A percentile compares a stretch with the other conserved stretches of the same genome.
Conservation (phyloP, 2,888 invertebrate species). For the Temnothorax unifasciatus region DNA sequence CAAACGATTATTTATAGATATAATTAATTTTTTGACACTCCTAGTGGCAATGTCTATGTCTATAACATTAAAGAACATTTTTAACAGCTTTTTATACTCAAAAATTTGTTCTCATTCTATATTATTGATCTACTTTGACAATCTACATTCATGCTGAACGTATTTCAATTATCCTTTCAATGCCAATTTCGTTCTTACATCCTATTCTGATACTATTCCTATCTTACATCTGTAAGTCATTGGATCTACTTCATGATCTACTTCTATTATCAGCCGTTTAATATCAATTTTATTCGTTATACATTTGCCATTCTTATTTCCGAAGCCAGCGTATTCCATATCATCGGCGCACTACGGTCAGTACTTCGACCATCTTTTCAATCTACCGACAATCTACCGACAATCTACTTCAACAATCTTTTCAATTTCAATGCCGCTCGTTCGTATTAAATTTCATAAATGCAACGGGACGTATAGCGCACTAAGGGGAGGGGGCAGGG, state of each 20-base stretch:
- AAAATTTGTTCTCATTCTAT: background rate
- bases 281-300: slow-evolving; percentile 25
- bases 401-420: slow-evolving; percentile 44
- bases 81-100: background rate
- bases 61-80: background rate
- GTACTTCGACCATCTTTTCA: slow-evolving; percentile 24
- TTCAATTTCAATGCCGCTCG: slow-evolving; percentile 45
- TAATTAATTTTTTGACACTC: background rate
- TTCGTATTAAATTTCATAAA: slow-evolving; percentile 57
- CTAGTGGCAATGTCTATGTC: background rate
- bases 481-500: no score
- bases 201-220: background rate
- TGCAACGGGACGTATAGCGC: slow-evolving; percentile 28
- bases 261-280: slow-evolving; percentile 6
- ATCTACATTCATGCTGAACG: background rate
- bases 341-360: slow-evolving; percentile 12
- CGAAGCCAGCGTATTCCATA: background rate
- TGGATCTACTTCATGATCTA: slow-evolving; percentile 12
- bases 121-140: background rate
- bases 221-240: background rate
- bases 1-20: background rate
- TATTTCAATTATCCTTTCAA: background rate
- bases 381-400: slow-evolving; percentile 19
- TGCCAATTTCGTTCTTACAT: slow-evolving; percentile 1
- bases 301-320: slow-evolving; percentile 15